A percentile compares a stretch with the other conserved stretches of the same genome.
Conservation (phyloP, 2,888 invertebrate species). For the Empis stercorea region DNA sequence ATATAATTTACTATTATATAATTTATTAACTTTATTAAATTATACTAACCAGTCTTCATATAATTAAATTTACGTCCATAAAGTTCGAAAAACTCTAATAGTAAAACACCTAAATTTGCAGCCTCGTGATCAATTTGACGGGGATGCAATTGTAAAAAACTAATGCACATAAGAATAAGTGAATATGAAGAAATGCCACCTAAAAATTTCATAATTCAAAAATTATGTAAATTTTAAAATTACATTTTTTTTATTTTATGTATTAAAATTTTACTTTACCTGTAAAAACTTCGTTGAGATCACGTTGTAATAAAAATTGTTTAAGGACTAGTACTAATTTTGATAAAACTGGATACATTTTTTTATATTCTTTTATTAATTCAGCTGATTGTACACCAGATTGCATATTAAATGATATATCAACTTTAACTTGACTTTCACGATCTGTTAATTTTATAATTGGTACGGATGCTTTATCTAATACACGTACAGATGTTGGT, state of each 20-base stretch:
- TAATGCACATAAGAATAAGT: constrained; percentile 95
- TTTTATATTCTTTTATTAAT: constrained; percentile 83
- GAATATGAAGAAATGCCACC: constrained; percentile 98
- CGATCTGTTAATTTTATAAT: constrained; percentile 94
- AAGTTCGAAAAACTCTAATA: constrained; percentile 94
- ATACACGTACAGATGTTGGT: constrained; percentile 80
- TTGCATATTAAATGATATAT: constrained; percentile 98
- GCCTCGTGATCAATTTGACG: constrained; percentile 57
- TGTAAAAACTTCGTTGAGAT: constrained; percentile 98
- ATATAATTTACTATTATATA: neutral
- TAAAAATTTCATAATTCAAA: neutral
- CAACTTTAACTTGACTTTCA: constrained; percentile 73
- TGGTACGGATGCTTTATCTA: constrained; percentile 96
- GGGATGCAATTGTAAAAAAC: constrained; percentile 89
- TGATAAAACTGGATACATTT: constrained; percentile 76
- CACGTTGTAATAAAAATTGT: constrained; percentile 94
- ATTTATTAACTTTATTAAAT: neutral
- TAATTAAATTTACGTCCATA: constrained; percentile 96
- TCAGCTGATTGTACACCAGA: constrained; percentile 95
- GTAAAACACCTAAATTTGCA: constrained; percentile 80
- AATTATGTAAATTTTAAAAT: neutral
- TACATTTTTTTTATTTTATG: neutral
- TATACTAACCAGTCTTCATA: constrained; percentile 59
- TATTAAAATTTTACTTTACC: constrained; percentile 37
- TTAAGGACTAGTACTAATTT: constrained; percentile 95